phyloP scores from a whole-genome alignment of 2,113 vertebrate species.

The Mungos mungo region DNA sequence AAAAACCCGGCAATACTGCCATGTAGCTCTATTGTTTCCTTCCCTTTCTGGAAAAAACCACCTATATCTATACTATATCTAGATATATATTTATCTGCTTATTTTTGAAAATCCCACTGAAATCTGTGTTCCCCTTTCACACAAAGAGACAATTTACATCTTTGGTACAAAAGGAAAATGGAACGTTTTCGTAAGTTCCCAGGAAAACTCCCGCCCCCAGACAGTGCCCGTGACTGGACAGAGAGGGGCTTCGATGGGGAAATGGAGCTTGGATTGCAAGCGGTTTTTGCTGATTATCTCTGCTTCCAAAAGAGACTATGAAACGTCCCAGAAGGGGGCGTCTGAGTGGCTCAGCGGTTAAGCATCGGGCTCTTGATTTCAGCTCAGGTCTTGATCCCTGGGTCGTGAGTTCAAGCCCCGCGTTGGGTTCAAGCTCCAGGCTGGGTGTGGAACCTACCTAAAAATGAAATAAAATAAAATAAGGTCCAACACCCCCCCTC shows the following conservation, averaged over 20 bases:
- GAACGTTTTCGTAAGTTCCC: not conserved
- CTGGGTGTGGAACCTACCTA: too few relatives aligned
- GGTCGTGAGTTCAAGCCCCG: too few relatives aligned
- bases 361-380: too few relatives aligned
- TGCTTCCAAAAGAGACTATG: not conserved
- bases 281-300: not conserved
- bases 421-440: too few relatives aligned
- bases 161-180: not conserved
- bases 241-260: not conserved
- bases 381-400: too few relatives aligned
- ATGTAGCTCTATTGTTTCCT: not conserved
- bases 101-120: not conserved
- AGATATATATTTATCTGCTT: not conserved
- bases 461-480: too few relatives aligned
- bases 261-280: not conserved
- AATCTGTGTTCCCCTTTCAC: constrained; percentile 82
- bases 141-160: not conserved
- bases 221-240: not conserved
- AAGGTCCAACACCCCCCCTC: not conserved
- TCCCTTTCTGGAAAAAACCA: not conserved
- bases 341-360: too few relatives aligned
- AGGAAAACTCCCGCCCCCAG: not conserved
- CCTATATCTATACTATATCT: too few relatives aligned
- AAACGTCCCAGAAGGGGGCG: too few relatives aligned
- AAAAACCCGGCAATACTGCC: too few relatives aligned